phyloP scores from a whole-genome alignment of 2,113 vertebrate genomes.

The Scomber scombrus region DNA sequence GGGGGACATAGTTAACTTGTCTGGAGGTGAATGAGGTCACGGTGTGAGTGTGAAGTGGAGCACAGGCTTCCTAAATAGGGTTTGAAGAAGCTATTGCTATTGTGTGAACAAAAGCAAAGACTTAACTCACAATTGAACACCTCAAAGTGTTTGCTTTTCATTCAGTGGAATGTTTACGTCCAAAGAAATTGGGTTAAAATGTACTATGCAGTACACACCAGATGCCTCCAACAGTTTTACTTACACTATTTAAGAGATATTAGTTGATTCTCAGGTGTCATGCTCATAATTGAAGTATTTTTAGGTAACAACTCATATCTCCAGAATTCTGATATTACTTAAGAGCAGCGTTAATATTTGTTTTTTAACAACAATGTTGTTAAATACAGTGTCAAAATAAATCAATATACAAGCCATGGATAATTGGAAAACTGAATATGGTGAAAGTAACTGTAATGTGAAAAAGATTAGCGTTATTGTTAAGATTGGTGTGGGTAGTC shows the following conservation, averaged over 20 bases:
- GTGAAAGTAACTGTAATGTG: not conserved
- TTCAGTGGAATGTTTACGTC: conserved; percentile 24
- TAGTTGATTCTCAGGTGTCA: not conserved
- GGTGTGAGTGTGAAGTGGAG: conserved; percentile 66
- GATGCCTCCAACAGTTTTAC: not conserved
- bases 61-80: conserved; percentile 43
- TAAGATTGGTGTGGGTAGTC: not conserved
- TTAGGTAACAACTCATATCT: not conserved
- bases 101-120: conserved; percentile 42
- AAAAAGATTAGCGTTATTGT: not conserved
- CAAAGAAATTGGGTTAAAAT: conserved; percentile 46
- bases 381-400: not conserved
- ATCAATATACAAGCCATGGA: not conserved
- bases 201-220: not conserved
- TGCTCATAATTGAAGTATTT: too few relatives aligned
- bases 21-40: conserved; percentile 72
- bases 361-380: conserved; percentile 1
- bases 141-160: conserved; percentile 50
- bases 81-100: conserved; percentile 49
- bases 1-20: conserved; percentile 71
- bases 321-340: not conserved
- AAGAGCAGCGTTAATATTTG: not conserved
- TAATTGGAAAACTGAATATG: too few relatives aligned
- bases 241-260: not conserved
- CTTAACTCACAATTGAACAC: conserved; percentile 20